Evolutionary conservation across 2,888 invertebrate species (phyloP), one percentile per base, ranked within the genome.

Genomic region (Sympetrum striolatum): DNA sequence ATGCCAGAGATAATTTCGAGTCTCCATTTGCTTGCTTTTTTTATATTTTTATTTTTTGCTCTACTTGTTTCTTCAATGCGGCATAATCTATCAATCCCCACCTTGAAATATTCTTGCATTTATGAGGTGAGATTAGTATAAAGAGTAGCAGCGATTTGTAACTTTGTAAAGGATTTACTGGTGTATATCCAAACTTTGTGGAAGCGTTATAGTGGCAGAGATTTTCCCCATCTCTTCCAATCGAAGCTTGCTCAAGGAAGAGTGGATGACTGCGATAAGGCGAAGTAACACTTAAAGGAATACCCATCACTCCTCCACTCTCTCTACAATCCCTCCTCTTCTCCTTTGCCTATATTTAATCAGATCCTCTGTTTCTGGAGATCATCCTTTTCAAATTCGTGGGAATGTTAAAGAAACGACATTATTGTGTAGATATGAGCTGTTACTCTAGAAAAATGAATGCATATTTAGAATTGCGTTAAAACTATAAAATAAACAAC

Each of bases 181-280:
- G 35, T 18, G 31, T 12, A 60, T 22, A 35, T 48, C 82, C 35
- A 82, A 82, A 53, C 82, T 58, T 82, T 58, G 35, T 25, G 60
- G n/a, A 86, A n/a, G n/a, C 39, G 64, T 22, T 15, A 3, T 31
- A 31, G 73, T 1, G 31, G n/a, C 25, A 73, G 53, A 53, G 73
- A 73, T 73, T 14, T 14, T 31, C 58, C 12, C 37, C 60, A 60
- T 60, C 37, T 22, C 15, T 86, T 86, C 6, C 58, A 60, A 86
- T 86, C 39, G 86, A 58, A 86, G 35, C 15, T 31, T 53, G 44
- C 18, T 35, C 53, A n/a, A 82, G 81, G 44, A 44, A 60, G 86
- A 37, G 64, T 86, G 86, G 60, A 86, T 86, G 86, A 86, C 64
- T n/a, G 64, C 37, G 86, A 86, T 86, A 86, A 86, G 86, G 60